Conservation (phyloP, 2,888 invertebrate genomes). For the Blera fallax region DNA sequence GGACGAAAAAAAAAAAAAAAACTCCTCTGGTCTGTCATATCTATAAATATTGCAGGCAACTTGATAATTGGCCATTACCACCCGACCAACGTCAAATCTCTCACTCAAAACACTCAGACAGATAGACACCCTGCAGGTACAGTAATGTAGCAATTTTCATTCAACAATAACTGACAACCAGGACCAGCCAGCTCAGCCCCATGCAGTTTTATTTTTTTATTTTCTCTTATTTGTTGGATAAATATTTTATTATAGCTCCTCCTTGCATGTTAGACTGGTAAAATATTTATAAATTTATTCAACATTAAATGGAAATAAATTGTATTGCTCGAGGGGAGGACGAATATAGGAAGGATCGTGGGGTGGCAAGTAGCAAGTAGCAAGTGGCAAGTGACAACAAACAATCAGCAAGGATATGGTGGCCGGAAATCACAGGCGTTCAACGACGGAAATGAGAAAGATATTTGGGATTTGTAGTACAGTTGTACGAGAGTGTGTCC, state of each 20-base stretch:
- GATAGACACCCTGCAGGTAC: slow-evolving; percentile 47
- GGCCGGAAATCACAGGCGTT: slow-evolving; percentile 72
- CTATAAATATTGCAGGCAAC: slow-evolving; percentile 16
- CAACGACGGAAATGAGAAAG: slow-evolving; percentile 71
- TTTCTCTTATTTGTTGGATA: slow-evolving; percentile 37
- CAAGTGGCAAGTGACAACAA: slow-evolving; percentile 50
- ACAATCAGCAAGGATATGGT: slow-evolving; percentile 61
- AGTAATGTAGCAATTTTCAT: slow-evolving; percentile 64
- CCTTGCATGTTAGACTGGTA: slow-evolving; percentile 32
- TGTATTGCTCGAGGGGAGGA: slow-evolving; percentile 43
- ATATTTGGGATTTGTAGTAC: slow-evolving; percentile 57
- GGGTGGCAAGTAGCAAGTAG: neutral
- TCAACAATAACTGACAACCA: slow-evolving; percentile 62
- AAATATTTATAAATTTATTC: slow-evolving; percentile 69
- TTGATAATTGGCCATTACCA: slow-evolving; percentile 26
- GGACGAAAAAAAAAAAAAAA: neutral
- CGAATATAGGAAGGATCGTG: neutral
- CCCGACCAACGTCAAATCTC: neutral
- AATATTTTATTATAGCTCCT: slow-evolving; percentile 70
- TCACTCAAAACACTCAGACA: neutral
- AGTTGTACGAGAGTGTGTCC: neutral
- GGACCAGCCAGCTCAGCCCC: slow-evolving; percentile 11
- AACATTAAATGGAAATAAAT: slow-evolving; percentile 70
- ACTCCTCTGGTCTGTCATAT: slow-evolving; percentile 16
- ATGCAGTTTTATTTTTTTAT: slow-evolving; percentile 35